phyloP scores from a whole-genome alignment of 37 sponge, comb jelly and placozoan genomes.

The Halisarca cf. caerulea region DNA sequence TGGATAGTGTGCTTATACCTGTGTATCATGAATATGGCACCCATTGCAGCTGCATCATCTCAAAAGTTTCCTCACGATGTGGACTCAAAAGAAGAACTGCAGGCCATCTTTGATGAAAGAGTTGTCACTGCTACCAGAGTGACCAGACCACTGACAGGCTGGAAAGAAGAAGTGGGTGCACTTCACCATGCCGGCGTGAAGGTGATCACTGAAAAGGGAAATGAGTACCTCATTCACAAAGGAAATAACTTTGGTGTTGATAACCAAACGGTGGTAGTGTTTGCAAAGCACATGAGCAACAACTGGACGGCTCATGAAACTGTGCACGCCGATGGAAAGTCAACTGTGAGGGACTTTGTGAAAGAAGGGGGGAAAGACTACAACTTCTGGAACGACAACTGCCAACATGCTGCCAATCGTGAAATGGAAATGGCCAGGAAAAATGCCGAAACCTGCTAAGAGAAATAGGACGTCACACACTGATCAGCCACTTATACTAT shows the following conservation, averaged over 20 bases:
- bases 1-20: too few species aligned
- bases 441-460: too few species aligned
- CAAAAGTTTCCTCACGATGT: neutral
- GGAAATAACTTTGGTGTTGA: neutral
- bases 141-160: neutral
- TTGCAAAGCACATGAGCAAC: neutral
- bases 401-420: neutral
- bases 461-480: too few species aligned
- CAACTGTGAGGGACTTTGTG: neutral
- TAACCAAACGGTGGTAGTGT: neutral
- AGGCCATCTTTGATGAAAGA: neutral
- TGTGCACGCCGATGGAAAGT: neutral
- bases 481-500: too few species aligned
- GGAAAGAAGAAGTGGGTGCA: neutral
- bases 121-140: conserved; percentile 2
- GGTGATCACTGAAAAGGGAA: neutral
- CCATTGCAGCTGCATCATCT: too few species aligned
- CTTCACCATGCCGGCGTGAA: neutral
- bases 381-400: neutral
- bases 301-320: neutral
- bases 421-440: neutral
- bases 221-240: neutral
- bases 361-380: neutral
- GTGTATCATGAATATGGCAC: too few species aligned
- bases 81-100: neutral